phyloP scores from a whole-genome alignment of 1,140 invertebrate genomes.

The Lutraria rhynchaena region DNA sequence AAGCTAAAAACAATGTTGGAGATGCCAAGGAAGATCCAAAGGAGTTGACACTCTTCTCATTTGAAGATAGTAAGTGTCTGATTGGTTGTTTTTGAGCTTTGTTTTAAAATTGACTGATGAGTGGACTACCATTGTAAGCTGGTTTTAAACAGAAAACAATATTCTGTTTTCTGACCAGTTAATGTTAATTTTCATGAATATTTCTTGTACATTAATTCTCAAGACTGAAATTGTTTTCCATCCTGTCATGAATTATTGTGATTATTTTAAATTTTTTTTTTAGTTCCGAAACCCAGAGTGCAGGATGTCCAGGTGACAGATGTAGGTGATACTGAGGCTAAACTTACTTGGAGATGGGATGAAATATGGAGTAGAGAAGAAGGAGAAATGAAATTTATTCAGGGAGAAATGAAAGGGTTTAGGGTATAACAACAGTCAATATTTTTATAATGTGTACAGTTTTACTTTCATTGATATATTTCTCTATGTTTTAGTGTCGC shows the following conservation, averaged over 20 bases:
- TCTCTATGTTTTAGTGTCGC: no score
- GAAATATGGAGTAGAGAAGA: conserved; percentile 10
- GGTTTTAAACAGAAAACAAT: no score
- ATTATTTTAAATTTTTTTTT: conserved; percentile 7
- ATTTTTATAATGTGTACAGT: no score
- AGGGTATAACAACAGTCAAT: conserved; percentile 4
- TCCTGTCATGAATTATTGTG: no score
- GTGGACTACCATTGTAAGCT: no score
- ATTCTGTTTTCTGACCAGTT: no score
- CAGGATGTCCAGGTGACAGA: not conserved
- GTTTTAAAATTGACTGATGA: no score
- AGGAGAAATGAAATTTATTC: conserved; percentile 8
- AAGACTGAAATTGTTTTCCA: no score
- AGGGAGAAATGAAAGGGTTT: conserved; percentile 33
- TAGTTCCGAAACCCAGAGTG: not conserved
- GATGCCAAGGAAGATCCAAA: conserved; percentile 12
- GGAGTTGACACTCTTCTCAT: conserved; percentile 11
- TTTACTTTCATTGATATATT: no score
- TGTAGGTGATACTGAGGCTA: conserved; percentile 2
- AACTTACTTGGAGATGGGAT: conserved; percentile 18
- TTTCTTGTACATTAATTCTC: no score
- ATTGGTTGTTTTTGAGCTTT: no score
- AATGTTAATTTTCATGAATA: no score
- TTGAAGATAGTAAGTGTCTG: conserved; percentile 50
- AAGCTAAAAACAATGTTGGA: conserved; percentile 90